Conservation (phyloP, 1,140 invertebrate species). For the Idris sp. region DNA sequence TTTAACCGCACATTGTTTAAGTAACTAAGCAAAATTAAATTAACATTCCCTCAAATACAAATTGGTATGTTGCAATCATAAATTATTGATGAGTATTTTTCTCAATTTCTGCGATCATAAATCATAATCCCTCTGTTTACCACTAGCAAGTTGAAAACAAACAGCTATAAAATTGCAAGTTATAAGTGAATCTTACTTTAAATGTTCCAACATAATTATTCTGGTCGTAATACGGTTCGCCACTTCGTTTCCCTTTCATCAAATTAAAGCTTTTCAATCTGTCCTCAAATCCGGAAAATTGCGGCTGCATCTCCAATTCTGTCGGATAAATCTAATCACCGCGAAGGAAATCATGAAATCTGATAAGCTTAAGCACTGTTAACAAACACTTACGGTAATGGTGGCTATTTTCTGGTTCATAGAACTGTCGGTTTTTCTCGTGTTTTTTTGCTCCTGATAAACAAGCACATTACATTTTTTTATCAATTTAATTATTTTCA, state of each 20-base stretch:
- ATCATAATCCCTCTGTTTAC: constrained; percentile 1
- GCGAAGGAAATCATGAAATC: constrained; percentile 44
- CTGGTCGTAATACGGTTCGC: constrained; percentile 81
- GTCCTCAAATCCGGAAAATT: constrained; percentile 88
- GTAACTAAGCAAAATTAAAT: constrained; percentile 18
- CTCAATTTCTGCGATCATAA: background rate
- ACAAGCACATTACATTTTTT: constrained; percentile 33
- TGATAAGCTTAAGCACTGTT: constrained; percentile 28
- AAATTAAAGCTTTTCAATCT: constrained; percentile 87
- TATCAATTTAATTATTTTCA: constrained; percentile 26
- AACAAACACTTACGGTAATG: constrained; percentile 69
- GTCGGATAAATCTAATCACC: constrained; percentile 83
- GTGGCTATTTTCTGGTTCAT: constrained; percentile 63
- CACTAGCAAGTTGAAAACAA: background rate
- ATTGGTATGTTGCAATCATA: constrained; percentile 6
- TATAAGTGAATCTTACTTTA: constrained; percentile 77
- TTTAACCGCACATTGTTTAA: constrained; percentile 1
- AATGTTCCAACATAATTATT: constrained; percentile 83
- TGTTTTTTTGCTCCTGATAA: constrained; percentile 68
- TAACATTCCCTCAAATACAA: constrained; percentile 5
- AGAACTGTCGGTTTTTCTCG: constrained; percentile 36
- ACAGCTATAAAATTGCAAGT: background rate
- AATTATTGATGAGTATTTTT: background rate
- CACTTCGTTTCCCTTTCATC: constrained; percentile 85
- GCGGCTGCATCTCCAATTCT: constrained; percentile 87